Percentiles rank a stretch among this genome's conserved stretches.
Conservation (phyloP, 2,797 vertebrate species). For the Gymnopithys bicolor region DNA sequence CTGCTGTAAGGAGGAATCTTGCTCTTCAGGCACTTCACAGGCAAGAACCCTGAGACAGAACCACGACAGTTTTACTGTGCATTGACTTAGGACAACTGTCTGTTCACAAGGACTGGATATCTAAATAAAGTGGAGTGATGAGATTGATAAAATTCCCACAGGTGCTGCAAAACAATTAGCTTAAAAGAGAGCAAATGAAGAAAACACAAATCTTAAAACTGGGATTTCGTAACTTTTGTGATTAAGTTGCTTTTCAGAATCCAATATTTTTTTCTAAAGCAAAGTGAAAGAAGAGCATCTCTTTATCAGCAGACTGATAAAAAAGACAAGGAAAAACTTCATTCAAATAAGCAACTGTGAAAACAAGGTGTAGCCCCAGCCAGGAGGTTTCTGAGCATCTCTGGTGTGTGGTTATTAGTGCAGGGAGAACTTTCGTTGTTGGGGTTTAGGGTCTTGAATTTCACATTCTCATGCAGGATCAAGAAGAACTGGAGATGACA, state of each 20-base stretch:
- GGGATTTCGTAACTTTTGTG: background rate
- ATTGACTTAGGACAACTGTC: background rate
- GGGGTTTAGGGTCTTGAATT: background rate
- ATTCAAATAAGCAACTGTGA: background rate
- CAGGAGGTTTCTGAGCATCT: background rate
- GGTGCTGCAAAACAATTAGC: background rate
- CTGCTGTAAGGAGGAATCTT: constrained; percentile 17
- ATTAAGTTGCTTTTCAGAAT: background rate
- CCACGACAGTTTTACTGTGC: background rate
- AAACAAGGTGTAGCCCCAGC: background rate
- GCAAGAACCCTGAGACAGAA: background rate
- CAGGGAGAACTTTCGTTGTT: background rate
- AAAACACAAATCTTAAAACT: background rate
- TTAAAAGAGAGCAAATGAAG: background rate
- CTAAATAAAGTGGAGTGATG: background rate
- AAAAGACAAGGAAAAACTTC: background rate
- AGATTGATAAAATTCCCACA: background rate
- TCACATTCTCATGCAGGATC: background rate
- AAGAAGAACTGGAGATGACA: constrained; percentile 6
- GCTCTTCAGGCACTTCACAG: constrained; percentile 20
- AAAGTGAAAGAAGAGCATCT: background rate
- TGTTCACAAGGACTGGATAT: background rate
- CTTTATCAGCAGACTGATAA: background rate
- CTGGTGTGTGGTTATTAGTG: background rate
- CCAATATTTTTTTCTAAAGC: background rate